Base-by-base conservation (phyloP, 2,113 vertebrate species). In the Rhinoptilus africanus region DNA sequence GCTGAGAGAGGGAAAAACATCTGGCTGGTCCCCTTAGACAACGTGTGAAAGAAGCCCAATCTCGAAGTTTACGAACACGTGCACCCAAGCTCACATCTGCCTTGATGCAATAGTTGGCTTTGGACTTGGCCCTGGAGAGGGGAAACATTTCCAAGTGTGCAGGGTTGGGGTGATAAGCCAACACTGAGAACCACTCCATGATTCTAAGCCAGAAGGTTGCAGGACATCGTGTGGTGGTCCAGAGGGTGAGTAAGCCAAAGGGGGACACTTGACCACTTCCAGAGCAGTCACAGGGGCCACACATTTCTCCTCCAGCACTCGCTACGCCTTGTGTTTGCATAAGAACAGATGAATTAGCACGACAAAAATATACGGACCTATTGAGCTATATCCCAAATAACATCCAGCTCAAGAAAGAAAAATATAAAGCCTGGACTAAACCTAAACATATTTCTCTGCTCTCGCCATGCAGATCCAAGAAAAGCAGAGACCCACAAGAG, bases 61-160 rank as follows among this genome's bases (percentile, higher is more conserved):
- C n/a, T 67, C 14, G 2, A 87, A 72, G 20, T 43, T 59, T 30
- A 72, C 32, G 21, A 89, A 87, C 47, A 24, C 0, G 0, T 18
- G 8, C 75, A 59, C 50, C 47, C 60, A 59, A 89, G 34, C 56
- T 92, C 81, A 91, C 64, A 96, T 72, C 71, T 75, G 84, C 60
- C 92, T 51, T 45, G 53, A 85, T 73, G 66, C 43, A 84, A 82
- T 45, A 59, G 39, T 18, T 94, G 74, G 62, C 45, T 89, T 84
- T 60, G 39, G 30, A 32, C 51, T 68, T n/a, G 30, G 32, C 27
- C 30, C 75, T 41, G 20, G 43, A 80, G 34, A 78, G 15, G 14
- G 39, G 47, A 89, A 92, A 41, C 6, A 4, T 26, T 79, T 96
- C 87, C 39, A 66, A 83, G 71, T 21, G 32, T 53, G 63, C 62